These are phyloP conservation scores for Kuschelorhynchus macadamiae DNA, from an alignment of 2,888 invertebrate species.

Conservation along the genomic window DNA sequence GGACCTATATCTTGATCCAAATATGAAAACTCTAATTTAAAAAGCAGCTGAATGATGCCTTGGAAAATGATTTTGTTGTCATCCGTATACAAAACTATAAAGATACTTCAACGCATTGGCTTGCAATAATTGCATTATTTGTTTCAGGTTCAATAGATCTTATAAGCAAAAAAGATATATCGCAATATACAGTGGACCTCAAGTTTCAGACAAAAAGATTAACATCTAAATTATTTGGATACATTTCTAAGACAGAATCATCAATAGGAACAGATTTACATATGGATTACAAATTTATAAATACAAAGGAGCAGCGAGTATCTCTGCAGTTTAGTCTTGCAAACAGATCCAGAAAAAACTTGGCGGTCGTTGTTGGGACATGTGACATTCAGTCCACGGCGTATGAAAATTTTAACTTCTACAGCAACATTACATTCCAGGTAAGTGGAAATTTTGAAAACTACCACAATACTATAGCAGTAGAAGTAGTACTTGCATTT, in stretches of 20 bases:
- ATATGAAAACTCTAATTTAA: too few relatives aligned
- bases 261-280: slow-evolving; percentile 74
- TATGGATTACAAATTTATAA: slow-evolving; percentile 77
- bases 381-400: slow-evolving; percentile 81
- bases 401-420: slow-evolving; percentile 82
- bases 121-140: slow-evolving; percentile 4
- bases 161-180: slow-evolving; percentile 78
- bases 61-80: too few relatives aligned
- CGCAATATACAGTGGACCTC: slow-evolving; percentile 82
- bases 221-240: slow-evolving; percentile 81
- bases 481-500: too few relatives aligned
- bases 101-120: too few relatives aligned
- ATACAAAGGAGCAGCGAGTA: slow-evolving; percentile 72
- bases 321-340: slow-evolving; percentile 69
- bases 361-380: slow-evolving; percentile 76
- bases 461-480: too few relatives aligned
- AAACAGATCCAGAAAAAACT: slow-evolving; percentile 73
- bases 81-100: too few relatives aligned
- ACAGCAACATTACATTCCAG: slow-evolving; percentile 75
- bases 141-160: slow-evolving; percentile 73
- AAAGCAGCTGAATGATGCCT: too few relatives aligned
- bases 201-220: slow-evolving; percentile 85
- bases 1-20: too few relatives aligned
- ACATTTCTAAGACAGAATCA: slow-evolving; percentile 70
- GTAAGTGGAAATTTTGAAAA: too few relatives aligned